Evolutionary conservation across 2,113 vertebrate species (phyloP).

Genomic region (Scatophagus argus): DNA sequence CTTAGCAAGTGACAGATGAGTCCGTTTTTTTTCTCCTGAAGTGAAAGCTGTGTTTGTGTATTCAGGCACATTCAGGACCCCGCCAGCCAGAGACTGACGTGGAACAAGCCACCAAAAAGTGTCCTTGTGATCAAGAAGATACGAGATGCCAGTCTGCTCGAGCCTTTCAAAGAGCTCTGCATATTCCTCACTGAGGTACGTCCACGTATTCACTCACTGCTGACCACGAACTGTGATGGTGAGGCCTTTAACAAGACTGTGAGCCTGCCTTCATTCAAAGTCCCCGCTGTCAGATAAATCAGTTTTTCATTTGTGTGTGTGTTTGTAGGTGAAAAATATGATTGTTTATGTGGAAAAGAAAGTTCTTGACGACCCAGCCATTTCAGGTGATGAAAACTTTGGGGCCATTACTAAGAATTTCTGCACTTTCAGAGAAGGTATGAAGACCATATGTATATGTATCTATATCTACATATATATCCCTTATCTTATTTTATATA

Average conservation of each 20-base stretch:
- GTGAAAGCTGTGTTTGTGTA: conserved; percentile 11
- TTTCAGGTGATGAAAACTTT: conserved; percentile 91
- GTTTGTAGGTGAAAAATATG: conserved; percentile 90
- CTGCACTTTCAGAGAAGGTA: conserved; percentile 97
- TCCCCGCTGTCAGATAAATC: not conserved
- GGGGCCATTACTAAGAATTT: conserved; percentile 92
- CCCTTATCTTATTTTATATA: not conserved
- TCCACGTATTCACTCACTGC: not conserved
- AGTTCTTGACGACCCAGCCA: conserved; percentile 93
- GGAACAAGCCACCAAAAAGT: conserved; percentile 98
- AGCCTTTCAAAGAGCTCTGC: conserved; percentile 97
- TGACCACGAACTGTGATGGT: not conserved
- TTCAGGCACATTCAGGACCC: conserved; percentile 98
- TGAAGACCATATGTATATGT: too few species aligned
- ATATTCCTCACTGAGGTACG: conserved; percentile 91
- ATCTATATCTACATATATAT: too few species aligned
- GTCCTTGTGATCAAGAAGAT: conserved; percentile 98
- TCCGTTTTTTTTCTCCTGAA: conserved; percentile 2
- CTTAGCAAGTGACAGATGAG: not conserved
- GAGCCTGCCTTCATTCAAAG: too few species aligned
- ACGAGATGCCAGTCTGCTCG: conserved; percentile 89
- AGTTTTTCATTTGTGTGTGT: conserved; percentile 33
- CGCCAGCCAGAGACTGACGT: conserved; percentile 95
- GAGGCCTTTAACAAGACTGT: not conserved
- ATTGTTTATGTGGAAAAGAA: conserved; percentile 97